phyloP scores from a whole-genome alignment of 2,888 invertebrate species.

The Hecatera dysodea region DNA sequence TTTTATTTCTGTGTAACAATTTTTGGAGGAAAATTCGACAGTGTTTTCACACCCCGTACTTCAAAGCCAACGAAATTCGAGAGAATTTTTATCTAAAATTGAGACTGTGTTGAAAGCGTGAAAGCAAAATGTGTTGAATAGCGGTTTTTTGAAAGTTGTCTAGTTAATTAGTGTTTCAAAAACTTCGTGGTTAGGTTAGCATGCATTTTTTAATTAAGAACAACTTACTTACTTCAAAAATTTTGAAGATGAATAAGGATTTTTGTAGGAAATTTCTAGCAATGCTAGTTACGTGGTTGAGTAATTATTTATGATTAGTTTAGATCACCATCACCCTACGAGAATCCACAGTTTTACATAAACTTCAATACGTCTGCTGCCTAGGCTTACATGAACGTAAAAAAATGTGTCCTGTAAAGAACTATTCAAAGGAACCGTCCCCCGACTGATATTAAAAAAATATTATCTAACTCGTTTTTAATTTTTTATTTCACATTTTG shows the following conservation, averaged over 20 bases:
- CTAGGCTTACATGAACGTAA: too few species aligned
- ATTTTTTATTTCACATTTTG: too few species aligned
- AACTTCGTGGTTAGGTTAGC: background rate
- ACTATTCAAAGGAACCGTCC: too few species aligned
- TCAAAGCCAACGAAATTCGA: constrained; percentile 34
- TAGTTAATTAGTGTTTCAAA: constrained; percentile 16
- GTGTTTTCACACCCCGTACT: constrained; percentile 24
- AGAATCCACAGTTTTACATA: background rate
- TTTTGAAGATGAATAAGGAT: background rate
- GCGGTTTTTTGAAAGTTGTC: constrained; percentile 7
- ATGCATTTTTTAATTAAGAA: constrained; percentile 7
- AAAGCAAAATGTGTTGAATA: constrained; percentile 6
- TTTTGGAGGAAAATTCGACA: constrained; percentile 28
- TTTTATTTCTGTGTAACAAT: constrained; percentile 38
- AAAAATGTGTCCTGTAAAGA: too few species aligned
- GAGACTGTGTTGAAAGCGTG: constrained; percentile 9
- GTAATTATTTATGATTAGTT: background rate
- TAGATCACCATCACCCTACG: background rate
- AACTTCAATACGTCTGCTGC: background rate
- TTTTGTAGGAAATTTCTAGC: background rate
- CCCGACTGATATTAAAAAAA: too few species aligned
- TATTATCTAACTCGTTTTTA: too few species aligned
- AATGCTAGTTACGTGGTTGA: background rate
- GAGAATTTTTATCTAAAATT: constrained; percentile 18
- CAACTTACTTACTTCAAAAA: background rate